Conservation (phyloP, 2,113 vertebrate genomes). For the Takifugu bimaculatus region DNA sequence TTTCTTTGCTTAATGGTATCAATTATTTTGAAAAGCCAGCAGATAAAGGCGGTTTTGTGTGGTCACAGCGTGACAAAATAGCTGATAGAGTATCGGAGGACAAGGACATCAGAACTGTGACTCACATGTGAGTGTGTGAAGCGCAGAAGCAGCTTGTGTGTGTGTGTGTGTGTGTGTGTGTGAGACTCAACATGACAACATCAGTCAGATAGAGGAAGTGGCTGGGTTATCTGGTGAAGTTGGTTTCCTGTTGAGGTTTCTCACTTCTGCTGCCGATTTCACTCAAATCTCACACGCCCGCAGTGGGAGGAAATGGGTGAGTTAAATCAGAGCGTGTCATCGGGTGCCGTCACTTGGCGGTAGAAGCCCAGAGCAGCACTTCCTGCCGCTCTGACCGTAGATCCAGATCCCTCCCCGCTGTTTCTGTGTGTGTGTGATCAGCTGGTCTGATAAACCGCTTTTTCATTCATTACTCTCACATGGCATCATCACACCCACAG, state of each 20-base stretch:
- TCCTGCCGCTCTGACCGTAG: not conserved
- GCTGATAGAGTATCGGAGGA: conserved; percentile 19
- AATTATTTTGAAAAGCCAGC: not conserved
- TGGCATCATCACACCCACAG: conserved; percentile 38
- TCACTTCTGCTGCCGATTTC: conserved; percentile 44
- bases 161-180: conserved; percentile 12
- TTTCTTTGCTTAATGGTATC: conserved; percentile 2
- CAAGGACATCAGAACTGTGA: conserved; percentile 8
- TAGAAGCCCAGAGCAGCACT: not conserved
- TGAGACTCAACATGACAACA: conserved; percentile 26
- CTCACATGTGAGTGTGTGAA: not conserved
- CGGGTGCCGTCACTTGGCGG: not conserved
- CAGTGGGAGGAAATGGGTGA: not conserved
- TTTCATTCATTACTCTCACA: conserved; percentile 33
- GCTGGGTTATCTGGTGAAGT: conserved; percentile 53
- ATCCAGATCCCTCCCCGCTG: not conserved
- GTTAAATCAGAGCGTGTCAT: too few species aligned
- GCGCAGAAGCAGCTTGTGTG: not conserved
- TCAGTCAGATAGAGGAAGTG: conserved; percentile 68
- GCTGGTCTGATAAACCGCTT: too few species aligned
- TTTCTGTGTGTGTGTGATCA: conserved; percentile 13
- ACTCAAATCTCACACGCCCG: not conserved
- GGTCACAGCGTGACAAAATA: conserved; percentile 18
- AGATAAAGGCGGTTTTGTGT: conserved; percentile 19
- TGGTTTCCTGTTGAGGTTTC: conserved; percentile 76